Base-by-base conservation (phyloP, 2,888 invertebrate species). In the Eupeodes latifasciatus region DNA sequence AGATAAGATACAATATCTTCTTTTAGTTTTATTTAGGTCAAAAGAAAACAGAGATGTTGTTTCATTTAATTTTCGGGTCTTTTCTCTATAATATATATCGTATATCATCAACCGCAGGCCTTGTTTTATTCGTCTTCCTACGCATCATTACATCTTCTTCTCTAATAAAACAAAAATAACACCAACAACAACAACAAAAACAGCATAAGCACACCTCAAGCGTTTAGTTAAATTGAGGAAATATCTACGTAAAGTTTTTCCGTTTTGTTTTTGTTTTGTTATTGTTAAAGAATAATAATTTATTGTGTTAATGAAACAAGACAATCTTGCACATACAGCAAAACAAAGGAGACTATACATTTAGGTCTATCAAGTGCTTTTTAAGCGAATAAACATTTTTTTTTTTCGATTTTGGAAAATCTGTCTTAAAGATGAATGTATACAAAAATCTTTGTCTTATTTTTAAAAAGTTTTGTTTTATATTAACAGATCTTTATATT, bases 91-190 rank as follows among this genome's bases (percentile, higher is more conserved):
- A 1, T 1, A 27, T 27, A 71, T 55, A 71, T 71, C 71, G 44
- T 71, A 71, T 71, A 71, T 71, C 40, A 71, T 71, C 71, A 71
- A 71, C 55, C 40, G 19, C 36, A 44, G 55, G 69, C 36, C 11
- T 40, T 40, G 5, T 40, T 40, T 40, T 40, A 40, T 40, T 55
- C 53, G 27, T 27, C 27, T 55, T 71, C 71, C 71, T 71, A 71
- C 71, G 71, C 71, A 40, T 40, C 40, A 36, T n/a, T 14, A 55
- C 19, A 44, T 55, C 9, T 14, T 44, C 19, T 19, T 55, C 9
- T 55, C 4, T 12, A 69, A 64, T 27, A 55, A n/a, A 34, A 57
- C 11, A 57, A 57, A 57, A 57, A 57, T 6, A 59, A 64, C 19
- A 69, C n/a, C n/a, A 53, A 51, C n/a, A 53, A 51, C 0, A 67